Percentiles rank a stretch among this genome's conserved stretches.
phyloP scores from a whole-genome alignment of 2,797 vertebrate genomes.

The Alouatta caraya region DNA sequence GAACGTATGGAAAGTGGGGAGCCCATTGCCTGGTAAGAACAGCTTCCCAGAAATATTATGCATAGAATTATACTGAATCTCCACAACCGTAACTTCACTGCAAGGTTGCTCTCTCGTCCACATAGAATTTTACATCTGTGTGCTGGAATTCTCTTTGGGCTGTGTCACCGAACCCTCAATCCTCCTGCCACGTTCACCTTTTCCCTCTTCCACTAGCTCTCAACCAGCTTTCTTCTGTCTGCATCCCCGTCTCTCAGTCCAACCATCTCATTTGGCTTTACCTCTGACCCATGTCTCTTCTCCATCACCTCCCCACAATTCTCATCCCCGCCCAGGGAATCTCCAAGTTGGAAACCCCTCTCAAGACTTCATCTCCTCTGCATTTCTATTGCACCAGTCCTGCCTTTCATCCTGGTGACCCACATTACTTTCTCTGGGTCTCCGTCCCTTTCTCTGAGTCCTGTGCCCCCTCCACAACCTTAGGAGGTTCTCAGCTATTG shows the following conservation, averaged over 20 bases:
- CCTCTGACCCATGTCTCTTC: not conserved
- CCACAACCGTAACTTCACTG: not conserved
- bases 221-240: not conserved
- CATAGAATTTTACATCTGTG: not conserved
- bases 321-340: not conserved
- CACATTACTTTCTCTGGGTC: not conserved
- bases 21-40: not conserved
- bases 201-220: not conserved
- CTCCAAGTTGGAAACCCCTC: not conserved
- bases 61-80: not conserved
- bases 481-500: not conserved
- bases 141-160: not conserved
- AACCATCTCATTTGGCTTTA: not conserved
- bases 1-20: not conserved
- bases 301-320: not conserved
- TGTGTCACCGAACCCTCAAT: not conserved
- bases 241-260: not conserved
- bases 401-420: not conserved
- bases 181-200: not conserved
- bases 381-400: not conserved
- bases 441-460: not conserved
- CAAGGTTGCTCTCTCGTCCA: not conserved
- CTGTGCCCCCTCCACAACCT: not conserved
- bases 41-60: not conserved
- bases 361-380: not conserved